Evolutionary conservation across 2,113 vertebrate genomes (phyloP), one percentile per base, ranked within the genome.

Genomic region (Aix galericulata): DNA sequence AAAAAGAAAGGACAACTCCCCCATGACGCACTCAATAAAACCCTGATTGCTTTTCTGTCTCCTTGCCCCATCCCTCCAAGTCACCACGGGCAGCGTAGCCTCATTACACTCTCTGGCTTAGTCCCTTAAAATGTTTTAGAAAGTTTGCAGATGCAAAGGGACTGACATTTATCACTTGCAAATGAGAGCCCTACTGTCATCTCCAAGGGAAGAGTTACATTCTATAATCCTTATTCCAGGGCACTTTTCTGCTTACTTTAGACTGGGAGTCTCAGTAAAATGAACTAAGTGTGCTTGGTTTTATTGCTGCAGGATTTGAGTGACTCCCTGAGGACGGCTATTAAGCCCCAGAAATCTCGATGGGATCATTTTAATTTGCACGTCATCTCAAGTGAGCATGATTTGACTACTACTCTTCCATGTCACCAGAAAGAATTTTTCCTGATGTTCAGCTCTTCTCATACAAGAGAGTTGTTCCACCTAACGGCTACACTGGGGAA

Each of bases 151-250:
- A 98, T 97, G 98, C 95, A 96, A 92, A 88, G 94, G 80, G 84
- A 46, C 60, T 95, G 98, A 97, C 98, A 97, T 97, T 98, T 96
- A 98, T 97, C 97, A 91, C 97, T 95, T 89, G 95, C 91, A 97
- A 97, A 97, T 82, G 82, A 95, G 67, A 59, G 83, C 89, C 55
- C 79, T 66, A 23, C n/a, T 25, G 3, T 89, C 87, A 66, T 50
- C 82, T 87, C 89, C 15, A 2, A 46, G 67, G 64, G 91, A 90
- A 82, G 82, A 87, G 59, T 52, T 85, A 17, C 40, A 9, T 66
- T 76, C 89, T 73, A n/a, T 56, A 85, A 66, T 66, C 29, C 89
- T 85, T 60, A 25, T 64, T 36, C 32, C 81, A 36, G 64, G 34
- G 50, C 6, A 8, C 66, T 89, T 90, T 62, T 71, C 55, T 91